A percentile compares a stretch with the other conserved stretches of the same genome.
Conservation (phyloP, 2,113 vertebrate species). For the Silurus meridionalis region DNA sequence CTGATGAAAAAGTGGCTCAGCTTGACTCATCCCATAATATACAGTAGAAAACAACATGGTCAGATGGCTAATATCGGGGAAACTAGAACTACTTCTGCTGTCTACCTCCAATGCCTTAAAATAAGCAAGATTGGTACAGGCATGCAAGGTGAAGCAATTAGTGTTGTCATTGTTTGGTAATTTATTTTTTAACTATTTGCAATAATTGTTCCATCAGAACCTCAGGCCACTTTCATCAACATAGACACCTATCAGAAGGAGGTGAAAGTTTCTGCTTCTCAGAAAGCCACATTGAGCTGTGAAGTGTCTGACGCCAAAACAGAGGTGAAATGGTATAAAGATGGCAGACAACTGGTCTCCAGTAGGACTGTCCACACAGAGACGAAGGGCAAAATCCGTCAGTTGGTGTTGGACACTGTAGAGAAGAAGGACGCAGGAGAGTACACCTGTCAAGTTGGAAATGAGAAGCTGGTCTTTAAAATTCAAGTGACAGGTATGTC, state of each 20-base stretch:
- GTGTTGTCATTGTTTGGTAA: not conserved
- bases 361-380: conserved; percentile 65
- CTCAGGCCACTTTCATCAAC: conserved; percentile 67
- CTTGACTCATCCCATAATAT: no score
- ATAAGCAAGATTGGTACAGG: no score
- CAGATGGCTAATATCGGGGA: no score
- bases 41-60: no score
- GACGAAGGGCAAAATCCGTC: conserved; percentile 57
- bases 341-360: conserved; percentile 64
- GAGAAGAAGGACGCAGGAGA: conserved; percentile 71
- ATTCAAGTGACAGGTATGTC: conserved; percentile 59
- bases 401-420: conserved; percentile 64
- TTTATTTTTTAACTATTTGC: no score
- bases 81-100: no score
- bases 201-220: conserved; percentile 47
- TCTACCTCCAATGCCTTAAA: no score
- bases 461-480: conserved; percentile 74
- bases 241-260: conserved; percentile 77
- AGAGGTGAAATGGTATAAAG: conserved; percentile 74
- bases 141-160: no score
- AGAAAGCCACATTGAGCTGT: conserved; percentile 66
- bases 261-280: conserved; percentile 60
- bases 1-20: no score
- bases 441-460: conserved; percentile 70
- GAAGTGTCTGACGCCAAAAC: conserved; percentile 67